phyloP scores from a whole-genome alignment of 2,113 vertebrate genomes.

The Marmota flaviventris region DNA sequence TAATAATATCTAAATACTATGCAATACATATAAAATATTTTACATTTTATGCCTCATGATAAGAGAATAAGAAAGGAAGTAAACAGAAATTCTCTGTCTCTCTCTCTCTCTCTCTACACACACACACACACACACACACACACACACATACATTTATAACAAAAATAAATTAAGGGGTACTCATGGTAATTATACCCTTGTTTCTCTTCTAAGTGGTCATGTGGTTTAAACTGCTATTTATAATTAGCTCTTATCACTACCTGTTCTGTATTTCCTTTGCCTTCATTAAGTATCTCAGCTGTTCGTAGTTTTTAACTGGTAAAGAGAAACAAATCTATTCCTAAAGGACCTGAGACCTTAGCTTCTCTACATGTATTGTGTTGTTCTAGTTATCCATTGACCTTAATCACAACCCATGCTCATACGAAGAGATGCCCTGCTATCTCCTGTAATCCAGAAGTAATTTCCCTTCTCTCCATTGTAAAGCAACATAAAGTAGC shows the following conservation, averaged over 20 bases:
- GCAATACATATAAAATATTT: too few relatives aligned
- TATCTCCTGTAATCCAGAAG: neutral
- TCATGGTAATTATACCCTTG: neutral
- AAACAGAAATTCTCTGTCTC: neutral
- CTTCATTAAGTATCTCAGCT: neutral
- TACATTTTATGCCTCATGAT: neutral
- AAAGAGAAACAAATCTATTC: neutral
- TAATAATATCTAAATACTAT: neutral
- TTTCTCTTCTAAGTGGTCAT: neutral
- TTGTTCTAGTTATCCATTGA: neutral
- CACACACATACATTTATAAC: neutral
- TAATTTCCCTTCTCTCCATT: neutral
- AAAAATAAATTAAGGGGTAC: neutral
- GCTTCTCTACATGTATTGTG: neutral
- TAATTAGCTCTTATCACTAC: neutral
- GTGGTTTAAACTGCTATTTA: neutral
- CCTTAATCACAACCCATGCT: neutral
- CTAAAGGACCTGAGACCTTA: neutral
- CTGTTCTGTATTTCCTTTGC: neutral
- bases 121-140: neutral
- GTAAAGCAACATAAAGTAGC: too few relatives aligned
- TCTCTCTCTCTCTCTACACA: neutral
- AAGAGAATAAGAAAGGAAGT: neutral
- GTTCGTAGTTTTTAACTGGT: neutral
- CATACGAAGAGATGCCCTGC: neutral